phyloP scores from a whole-genome alignment of 37 sponge, comb jelly and placozoan genomes.

The Beroe forskalii region DNA sequence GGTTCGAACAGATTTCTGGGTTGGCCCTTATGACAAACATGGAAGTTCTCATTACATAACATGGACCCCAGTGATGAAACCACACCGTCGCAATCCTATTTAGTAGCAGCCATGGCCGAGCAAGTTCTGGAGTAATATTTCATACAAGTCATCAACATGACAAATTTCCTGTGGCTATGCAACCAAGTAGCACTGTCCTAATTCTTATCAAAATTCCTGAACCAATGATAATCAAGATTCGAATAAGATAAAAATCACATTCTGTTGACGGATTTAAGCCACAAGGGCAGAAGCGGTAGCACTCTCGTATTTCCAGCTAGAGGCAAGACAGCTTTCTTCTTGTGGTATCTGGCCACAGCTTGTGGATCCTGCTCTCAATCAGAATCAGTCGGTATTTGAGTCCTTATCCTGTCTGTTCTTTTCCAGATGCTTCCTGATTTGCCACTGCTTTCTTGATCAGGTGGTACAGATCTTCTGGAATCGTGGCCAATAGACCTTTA shows the following conservation, averaged over 20 bases:
- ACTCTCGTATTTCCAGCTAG: slow-evolving; percentile 97
- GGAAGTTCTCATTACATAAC: not conserved
- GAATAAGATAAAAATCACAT: slow-evolving; percentile 29
- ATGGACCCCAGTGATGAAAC: too few species aligned
- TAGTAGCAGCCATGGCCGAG: not conserved
- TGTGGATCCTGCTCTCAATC: slow-evolving; percentile 88
- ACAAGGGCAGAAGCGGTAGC: slow-evolving; percentile 94
- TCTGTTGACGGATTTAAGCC: slow-evolving; percentile 68
- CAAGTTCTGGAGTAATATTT: not conserved
- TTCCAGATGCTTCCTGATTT: slow-evolving; percentile 93
- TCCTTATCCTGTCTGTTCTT: slow-evolving; percentile 92
- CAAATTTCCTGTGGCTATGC: too few species aligned
- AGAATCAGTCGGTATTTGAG: slow-evolving; percentile 93
- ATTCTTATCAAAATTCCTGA: too few species aligned
- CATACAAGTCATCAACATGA: not conserved
- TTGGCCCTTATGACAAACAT: too few species aligned
- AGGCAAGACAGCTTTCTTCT: slow-evolving; percentile 82
- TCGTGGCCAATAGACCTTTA: slow-evolving; percentile 81
- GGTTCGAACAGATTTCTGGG: too few species aligned
- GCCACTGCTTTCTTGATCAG: slow-evolving; percentile 96
- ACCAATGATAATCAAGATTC: not conserved
- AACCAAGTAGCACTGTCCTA: too few species aligned
- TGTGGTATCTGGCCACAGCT: slow-evolving; percentile 93
- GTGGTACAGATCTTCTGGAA: slow-evolving; percentile 94
- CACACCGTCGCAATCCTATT: not conserved